Evolutionary conservation across 1,140 invertebrate species (phyloP), one percentile per base, ranked within the genome.

Genomic region (Trichonephila clavipes): DNA sequence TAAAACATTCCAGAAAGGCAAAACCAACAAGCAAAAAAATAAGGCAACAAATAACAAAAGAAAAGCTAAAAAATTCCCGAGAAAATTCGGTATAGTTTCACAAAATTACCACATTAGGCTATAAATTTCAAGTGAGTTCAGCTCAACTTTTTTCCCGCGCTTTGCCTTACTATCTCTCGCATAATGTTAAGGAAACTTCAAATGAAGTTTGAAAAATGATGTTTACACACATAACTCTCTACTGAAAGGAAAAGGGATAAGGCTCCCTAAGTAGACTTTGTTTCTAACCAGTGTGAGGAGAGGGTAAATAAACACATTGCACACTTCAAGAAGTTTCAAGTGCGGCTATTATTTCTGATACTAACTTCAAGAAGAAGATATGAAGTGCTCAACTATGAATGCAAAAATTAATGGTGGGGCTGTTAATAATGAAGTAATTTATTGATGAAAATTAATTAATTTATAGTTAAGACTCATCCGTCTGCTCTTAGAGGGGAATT

Each of bases 171-270:
- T 58, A 77, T 59, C 82, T 83, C 28, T n/a, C 19, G 82, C 51
- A 59, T 83, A 83, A 58, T 59, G 82, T 83, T 83, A 18, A 51
- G 51, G 44, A 51, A 21, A 24, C 44, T 83, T 83, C 40, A 51
- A 58, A 51, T 58, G 44, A 51, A 83, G 82, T n/a, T 83, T 83
- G 82, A 83, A 83, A 83, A 83, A 83, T 83, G 82, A n/a, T 83
- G 82, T 83, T 83, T 83, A 83, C 82, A 12, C 19, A 58, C 44
- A 83, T 59, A 83, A 83, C 51, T 83, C 82, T 83, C 58, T 21
- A 4, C 19, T 21, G 44, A 58, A 58, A n/a, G 40, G 10, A 34
- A 40, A 16, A 7, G 6, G 28, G 72, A 40, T 18, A 28, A 77
- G 16, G 3, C 3, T 1, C 14, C 21, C 21, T n/a, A 24, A 12